phyloP scores from a whole-genome alignment of 2,888 invertebrate species.

The Drosophila anomelani region DNA sequence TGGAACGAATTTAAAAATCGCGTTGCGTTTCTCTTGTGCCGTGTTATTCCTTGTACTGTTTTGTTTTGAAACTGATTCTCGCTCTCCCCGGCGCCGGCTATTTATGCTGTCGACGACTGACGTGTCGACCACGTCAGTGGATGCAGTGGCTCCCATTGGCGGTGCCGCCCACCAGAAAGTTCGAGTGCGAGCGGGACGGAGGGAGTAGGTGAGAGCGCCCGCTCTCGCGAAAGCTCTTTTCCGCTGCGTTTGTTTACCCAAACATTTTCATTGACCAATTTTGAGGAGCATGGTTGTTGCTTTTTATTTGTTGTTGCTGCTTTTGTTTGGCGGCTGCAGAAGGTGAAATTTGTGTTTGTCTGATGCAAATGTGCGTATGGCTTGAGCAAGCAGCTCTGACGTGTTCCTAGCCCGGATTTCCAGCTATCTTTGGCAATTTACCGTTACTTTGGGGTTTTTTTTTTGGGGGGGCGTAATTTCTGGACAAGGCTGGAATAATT shows the following conservation, averaged over 20 bases:
- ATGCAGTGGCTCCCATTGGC: slow-evolving; percentile 62
- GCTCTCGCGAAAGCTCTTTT: slow-evolving; percentile 16
- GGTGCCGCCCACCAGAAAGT: slow-evolving; percentile 62
- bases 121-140: slow-evolving; percentile 68
- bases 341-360: slow-evolving; percentile 34
- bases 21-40: slow-evolving; percentile 37
- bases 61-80: slow-evolving; percentile 81
- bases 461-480: slow-evolving; percentile 16
- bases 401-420: slow-evolving; percentile 38
- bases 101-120: slow-evolving; percentile 75
- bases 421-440: slow-evolving; percentile 16
- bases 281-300: not conserved
- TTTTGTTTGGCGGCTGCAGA: slow-evolving; percentile 16
- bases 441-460: slow-evolving; percentile 2
- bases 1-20: slow-evolving; percentile 21
- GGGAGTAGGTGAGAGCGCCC: slow-evolving; percentile 1
- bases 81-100: slow-evolving; percentile 73
- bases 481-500: not conserved
- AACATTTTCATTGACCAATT: slow-evolving; percentile 23
- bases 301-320: slow-evolving; percentile 3
- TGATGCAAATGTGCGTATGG: slow-evolving; percentile 40
- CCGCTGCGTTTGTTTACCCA: slow-evolving; percentile 34
- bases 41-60: slow-evolving; percentile 69
- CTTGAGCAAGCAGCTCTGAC: slow-evolving; percentile 34
- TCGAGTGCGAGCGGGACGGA: slow-evolving; percentile 18